A percentile compares a stretch with the other conserved stretches of the same genome.
These are phyloP conservation scores for Epizoanthus ramosus DNA, from an alignment of 92 coral and sea anemone genomes.

Conservation along the genomic window DNA sequence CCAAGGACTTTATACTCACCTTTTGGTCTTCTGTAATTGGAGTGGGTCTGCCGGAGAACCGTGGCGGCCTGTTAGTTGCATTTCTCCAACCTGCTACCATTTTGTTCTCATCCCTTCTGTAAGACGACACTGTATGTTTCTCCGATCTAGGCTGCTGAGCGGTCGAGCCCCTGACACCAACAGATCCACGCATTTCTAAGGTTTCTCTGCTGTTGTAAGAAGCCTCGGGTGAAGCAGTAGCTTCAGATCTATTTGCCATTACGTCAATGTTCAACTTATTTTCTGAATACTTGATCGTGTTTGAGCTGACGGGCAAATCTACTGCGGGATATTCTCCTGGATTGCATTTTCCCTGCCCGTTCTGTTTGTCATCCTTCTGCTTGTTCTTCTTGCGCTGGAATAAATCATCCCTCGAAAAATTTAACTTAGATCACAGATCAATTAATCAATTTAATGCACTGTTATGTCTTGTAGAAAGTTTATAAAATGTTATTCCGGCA, in stretches of 20 bases:
- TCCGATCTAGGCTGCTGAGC: neutral
- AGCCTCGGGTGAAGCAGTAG: neutral
- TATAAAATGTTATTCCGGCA: too few species aligned
- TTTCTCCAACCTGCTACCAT: neutral
- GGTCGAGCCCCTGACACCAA: neutral
- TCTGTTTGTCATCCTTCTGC: neutral
- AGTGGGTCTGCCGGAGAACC: neutral
- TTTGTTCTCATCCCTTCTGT: neutral
- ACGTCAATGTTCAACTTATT: neutral
- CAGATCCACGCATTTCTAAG: too few species aligned
- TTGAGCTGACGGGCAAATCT: neutral
- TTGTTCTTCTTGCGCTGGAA: slow-evolving; percentile 4
- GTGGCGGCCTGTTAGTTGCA: neutral
- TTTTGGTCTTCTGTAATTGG: neutral
- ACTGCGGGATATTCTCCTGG: neutral
- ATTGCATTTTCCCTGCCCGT: neutral
- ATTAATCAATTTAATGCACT: neutral
- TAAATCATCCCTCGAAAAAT: neutral
- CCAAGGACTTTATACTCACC: neutral
- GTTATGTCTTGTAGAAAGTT: too few species aligned
- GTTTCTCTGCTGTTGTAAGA: neutral
- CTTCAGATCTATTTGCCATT: neutral
- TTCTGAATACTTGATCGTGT: neutral
- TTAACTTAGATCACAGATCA: too few species aligned
- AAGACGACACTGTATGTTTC: neutral